These are phyloP conservation scores for Clistopyga incitator DNA, from an alignment of 2,888 invertebrate species.

Conservation along the genomic window DNA sequence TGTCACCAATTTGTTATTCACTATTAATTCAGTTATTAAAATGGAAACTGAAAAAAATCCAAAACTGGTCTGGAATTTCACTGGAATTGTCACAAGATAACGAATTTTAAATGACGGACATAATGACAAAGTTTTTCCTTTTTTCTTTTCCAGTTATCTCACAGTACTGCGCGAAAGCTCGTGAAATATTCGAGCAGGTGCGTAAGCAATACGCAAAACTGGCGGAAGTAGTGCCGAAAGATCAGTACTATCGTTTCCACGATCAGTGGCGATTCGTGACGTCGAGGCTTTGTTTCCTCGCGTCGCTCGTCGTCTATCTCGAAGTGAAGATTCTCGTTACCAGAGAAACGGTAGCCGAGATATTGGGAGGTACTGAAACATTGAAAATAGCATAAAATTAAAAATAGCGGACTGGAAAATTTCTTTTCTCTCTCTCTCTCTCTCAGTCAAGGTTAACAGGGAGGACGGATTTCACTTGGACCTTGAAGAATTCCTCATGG, in stretches of 20 bases:
- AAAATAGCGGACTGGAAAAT: neutral
- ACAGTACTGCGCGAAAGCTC: constrained; percentile 87
- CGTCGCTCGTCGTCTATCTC: constrained; percentile 92
- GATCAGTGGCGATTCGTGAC: constrained; percentile 95
- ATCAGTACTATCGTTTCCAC: constrained; percentile 94
- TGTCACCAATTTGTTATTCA: no score
- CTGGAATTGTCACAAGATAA: no score
- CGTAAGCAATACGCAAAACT: constrained; percentile 88
- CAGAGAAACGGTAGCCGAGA: constrained; percentile 90
- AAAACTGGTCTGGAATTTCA: no score
- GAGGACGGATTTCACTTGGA: constrained; percentile 95
- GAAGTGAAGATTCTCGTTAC: constrained; percentile 91
- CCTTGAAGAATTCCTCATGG: constrained; percentile 95
- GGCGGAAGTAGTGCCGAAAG: constrained; percentile 88
- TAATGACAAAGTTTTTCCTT: neutral
- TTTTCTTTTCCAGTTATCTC: constrained; percentile 85
- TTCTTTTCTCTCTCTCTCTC: neutral
- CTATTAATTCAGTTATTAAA: no score
- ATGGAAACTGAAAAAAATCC: no score
- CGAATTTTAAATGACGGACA: neutral
- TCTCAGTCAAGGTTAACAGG: constrained; percentile 88
- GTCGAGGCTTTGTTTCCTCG: constrained; percentile 92
- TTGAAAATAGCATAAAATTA: constrained; percentile 5
- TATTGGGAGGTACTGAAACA: constrained; percentile 90
- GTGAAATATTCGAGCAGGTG: constrained; percentile 89